Percentiles rank a stretch among this genome's conserved stretches.
These are phyloP conservation scores for Falco cherrug DNA, from an alignment of 2,797 vertebrate species.

Conservation along the genomic window DNA sequence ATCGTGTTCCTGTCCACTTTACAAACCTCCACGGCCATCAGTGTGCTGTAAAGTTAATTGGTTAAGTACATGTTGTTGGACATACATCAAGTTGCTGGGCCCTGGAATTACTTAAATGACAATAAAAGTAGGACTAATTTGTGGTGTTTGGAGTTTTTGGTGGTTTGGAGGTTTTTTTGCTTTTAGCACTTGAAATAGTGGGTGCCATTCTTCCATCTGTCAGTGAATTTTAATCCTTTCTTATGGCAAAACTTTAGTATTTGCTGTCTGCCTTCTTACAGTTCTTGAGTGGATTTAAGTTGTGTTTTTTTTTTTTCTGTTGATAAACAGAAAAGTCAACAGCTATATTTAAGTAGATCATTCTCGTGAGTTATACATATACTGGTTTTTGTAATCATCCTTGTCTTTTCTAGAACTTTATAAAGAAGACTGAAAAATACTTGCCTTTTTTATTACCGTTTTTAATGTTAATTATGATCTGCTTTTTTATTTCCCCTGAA, in stretches of 20 bases:
- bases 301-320: not conserved
- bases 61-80: not conserved
- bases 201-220: not conserved
- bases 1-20: not conserved
- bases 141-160: not conserved
- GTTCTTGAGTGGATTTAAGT: not conserved
- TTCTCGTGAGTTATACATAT: not conserved
- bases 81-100: not conserved
- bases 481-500: not conserved
- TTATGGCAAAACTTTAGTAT: not conserved
- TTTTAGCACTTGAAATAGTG: not conserved
- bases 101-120: not conserved
- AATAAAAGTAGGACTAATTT: not conserved
- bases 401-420: not conserved
- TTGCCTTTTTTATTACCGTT: not conserved
- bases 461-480: not conserved
- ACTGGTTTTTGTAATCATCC: not conserved
- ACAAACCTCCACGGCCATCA: not conserved
- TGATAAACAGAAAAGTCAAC: not conserved
- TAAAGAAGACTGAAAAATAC: not conserved
- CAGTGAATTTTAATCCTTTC: not conserved
- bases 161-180: not conserved
- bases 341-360: not conserved
- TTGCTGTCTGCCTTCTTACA: not conserved
- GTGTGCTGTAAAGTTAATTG: not conserved